Conservation (phyloP, 1,140 invertebrate species). For the Apis cerana region DNA sequence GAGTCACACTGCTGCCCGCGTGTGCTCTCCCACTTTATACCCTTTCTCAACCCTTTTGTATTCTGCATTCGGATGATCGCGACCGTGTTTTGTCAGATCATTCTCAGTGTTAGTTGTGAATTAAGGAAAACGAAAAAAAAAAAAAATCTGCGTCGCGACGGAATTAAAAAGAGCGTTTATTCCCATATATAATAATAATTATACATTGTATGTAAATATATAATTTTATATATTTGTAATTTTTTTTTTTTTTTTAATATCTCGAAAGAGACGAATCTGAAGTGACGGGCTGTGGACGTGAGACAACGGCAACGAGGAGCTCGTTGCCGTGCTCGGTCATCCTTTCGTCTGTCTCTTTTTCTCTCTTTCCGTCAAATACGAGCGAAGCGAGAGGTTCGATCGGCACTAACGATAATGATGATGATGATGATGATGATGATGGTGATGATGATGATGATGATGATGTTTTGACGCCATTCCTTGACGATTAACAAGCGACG, state of each 20-base stretch:
- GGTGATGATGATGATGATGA: not conserved
- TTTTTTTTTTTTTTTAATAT: not conserved
- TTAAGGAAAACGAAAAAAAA: constrained; percentile 42
- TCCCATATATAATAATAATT: not conserved
- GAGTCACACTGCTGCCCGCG: constrained; percentile 14
- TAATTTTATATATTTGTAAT: not conserved
- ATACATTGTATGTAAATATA: not conserved
- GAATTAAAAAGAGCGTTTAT: constrained; percentile 10
- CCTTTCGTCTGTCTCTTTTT: not conserved
- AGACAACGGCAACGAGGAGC: not conserved
- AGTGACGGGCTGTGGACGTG: not conserved
- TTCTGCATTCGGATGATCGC: constrained; percentile 26
- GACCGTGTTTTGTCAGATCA: constrained; percentile 75
- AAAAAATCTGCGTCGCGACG: constrained; percentile 66
- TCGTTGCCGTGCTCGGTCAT: not conserved
- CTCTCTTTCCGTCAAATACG: constrained; percentile 20
- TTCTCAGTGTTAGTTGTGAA: constrained; percentile 77
- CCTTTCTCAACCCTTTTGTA: constrained; percentile 30
- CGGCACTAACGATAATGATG: not conserved
- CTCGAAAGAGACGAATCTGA: constrained; percentile 2
- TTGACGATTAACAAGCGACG: constrained; percentile 41
- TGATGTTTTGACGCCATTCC: not conserved
- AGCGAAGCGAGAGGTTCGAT: constrained; percentile 46
- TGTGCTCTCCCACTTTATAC: not conserved
- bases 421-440: not conserved